Percentiles rank a stretch among this genome's conserved stretches.
Conservation (phyloP, 2,113 vertebrate species). For the Melospiza georgiana region DNA sequence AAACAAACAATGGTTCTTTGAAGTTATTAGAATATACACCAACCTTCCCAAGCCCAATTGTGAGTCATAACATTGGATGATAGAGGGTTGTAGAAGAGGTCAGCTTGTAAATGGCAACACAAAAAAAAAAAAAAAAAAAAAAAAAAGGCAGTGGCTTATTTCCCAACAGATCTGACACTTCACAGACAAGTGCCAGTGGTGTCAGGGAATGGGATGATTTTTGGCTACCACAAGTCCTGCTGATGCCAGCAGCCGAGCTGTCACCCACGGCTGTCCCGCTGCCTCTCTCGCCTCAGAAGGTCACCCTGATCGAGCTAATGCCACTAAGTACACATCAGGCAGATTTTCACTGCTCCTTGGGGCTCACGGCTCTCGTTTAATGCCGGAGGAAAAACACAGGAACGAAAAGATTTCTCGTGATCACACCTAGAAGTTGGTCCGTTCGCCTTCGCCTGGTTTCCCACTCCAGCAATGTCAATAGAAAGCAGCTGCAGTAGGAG, state of each 20-base stretch:
- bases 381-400: neutral
- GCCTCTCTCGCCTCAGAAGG: neutral
- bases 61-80: rapidly evolving
- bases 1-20: neutral
- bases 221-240: rapidly evolving
- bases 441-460: neutral
- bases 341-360: neutral
- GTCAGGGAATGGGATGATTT: neutral
- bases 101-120: neutral
- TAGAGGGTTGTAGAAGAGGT: neutral
- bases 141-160: neutral
- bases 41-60: neutral
- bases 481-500: neutral
- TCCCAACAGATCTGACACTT: neutral
- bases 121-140: too few relatives aligned
- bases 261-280: neutral
- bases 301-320: neutral
- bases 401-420: neutral
- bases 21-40: neutral
- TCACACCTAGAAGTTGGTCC: too few relatives aligned
- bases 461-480: rapidly evolving
- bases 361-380: neutral
- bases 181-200: neutral
- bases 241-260: neutral
- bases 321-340: neutral